Conservation (phyloP, 2,113 vertebrate species). For the Pheucticus melanocephalus region DNA sequence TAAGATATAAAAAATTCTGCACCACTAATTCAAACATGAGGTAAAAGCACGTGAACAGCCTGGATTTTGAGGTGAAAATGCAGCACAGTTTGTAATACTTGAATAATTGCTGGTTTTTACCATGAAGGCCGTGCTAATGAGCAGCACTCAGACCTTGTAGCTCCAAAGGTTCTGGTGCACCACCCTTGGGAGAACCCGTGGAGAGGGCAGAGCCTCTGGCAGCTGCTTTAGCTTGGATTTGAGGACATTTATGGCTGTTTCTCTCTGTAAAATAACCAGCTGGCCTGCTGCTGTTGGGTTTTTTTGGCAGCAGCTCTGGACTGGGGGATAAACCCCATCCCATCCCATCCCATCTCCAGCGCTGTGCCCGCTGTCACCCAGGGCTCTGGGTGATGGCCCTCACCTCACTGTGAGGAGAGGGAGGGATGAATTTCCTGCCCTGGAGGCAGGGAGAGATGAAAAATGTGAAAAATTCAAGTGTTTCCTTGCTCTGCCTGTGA, state of each 20-base stretch:
- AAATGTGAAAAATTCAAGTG: background rate
- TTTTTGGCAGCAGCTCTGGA: background rate
- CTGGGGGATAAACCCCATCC: background rate
- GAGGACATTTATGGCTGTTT: background rate
- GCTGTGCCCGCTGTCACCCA: background rate
- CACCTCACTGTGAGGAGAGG: background rate
- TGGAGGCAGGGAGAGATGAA: background rate
- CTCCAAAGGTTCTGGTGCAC: background rate
- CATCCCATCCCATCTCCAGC: background rate
- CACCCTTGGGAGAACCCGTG: background rate
- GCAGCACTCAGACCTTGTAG: background rate
- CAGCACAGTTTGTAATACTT: background rate
- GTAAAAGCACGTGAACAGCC: background rate
- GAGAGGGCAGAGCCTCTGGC: background rate
- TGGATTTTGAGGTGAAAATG: background rate
- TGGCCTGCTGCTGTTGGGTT: background rate
- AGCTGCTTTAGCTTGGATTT: background rate
- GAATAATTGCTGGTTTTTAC: background rate
- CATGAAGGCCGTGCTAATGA: rapidly evolving
- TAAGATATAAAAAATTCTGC: background rate
- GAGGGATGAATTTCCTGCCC: background rate
- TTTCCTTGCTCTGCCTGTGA: background rate
- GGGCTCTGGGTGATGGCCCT: background rate
- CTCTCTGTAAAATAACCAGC: background rate
- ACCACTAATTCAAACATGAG: background rate